Base-by-base conservation (phyloP, 2,888 invertebrate genomes). In the Hypena proboscidalis region DNA sequence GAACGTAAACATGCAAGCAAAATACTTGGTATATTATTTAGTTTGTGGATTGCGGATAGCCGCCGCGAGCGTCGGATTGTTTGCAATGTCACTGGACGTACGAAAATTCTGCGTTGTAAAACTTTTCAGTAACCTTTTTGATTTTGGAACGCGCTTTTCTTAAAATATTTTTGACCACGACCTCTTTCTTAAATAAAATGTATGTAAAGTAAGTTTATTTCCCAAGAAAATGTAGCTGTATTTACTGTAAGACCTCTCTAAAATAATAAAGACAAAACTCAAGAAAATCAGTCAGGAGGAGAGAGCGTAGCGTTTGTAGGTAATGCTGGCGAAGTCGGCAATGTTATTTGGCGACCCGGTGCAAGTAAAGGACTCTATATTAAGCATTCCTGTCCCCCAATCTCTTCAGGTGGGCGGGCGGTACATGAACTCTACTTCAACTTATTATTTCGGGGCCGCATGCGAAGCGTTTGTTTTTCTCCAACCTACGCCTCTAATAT, bases 341-440 rank as follows among this genome's bases (percentile, higher is more conserved):
- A 77, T 89, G 85, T 89, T 90, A 89, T 90, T 86, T 81, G 79
- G 79, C 71, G 77, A 78, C 77, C 82, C 79, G 81, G 77, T 88
- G 85, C 83, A 83, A 82, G 85, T 84, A 86, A 88, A 86, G 83
- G 85, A 83, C 82, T 83, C 80, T 88, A 89, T 90, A 90, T 90
- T 90, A 89, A 87, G 89, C 84, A 90, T 90, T 90, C 88, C 86
- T 82, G 80, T 80, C 76, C 80, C 83, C 79, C 83, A 80, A 85
- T 84, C 83, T 86, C 83, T 83, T 80, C 85, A 88, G 88, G 87
- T 85, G 85, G 83, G 80, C 70, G 74, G 70, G 72, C 70, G 77
- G 75, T 73, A 75, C 82, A 81, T 83, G 82, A 80, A 83, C 81
- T 86, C 80, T 71, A 83, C 81, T 88, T 77, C 78, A 84, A 85